Conservation (phyloP, 1,140 invertebrate species). For the Drosophila truncata region DNA sequence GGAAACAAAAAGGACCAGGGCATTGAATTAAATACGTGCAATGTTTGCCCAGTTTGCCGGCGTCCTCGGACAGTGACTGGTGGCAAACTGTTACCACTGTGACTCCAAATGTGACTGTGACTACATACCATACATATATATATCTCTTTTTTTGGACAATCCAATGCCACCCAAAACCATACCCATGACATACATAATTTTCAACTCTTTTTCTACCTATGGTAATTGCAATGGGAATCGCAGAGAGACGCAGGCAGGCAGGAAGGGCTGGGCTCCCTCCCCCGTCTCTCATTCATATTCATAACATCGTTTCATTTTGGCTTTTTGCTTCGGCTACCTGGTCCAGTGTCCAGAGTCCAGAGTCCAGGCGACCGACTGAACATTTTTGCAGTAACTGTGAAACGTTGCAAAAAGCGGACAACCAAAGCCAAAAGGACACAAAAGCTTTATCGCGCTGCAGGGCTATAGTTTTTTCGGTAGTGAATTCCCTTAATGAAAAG, state of each 20-base stretch:
- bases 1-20: constrained; percentile 43
- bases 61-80: constrained; percentile 13
- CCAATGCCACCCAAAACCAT: constrained; percentile 18
- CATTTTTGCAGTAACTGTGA: constrained; percentile 41
- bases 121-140: constrained; percentile 28
- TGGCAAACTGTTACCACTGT: constrained; percentile 18
- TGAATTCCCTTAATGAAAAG: constrained; percentile 44
- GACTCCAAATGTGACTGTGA: constrained; percentile 30
- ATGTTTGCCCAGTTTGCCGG: constrained; percentile 31
- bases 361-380: constrained; percentile 10
- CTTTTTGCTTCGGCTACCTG: constrained; percentile 52
- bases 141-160: constrained; percentile 42
- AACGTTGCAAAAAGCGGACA: constrained; percentile 38
- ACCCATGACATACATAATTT: constrained; percentile 57
- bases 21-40: constrained; percentile 57
- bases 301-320: constrained; percentile 75
- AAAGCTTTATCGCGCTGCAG: constrained; percentile 48
- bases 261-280: constrained; percentile 2
- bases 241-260: not conserved
- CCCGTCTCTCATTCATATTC: constrained; percentile 71
- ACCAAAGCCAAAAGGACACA: constrained; percentile 34
- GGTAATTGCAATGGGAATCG: constrained; percentile 50
- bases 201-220: constrained; percentile 63
- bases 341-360: constrained; percentile 23
- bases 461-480: constrained; percentile 28